Percentiles rank a stretch among this genome's conserved stretches.
Evolutionary conservation across 2,113 vertebrate genomes (phyloP).

Genomic region (Heloderma charlesbogerti): DNA sequence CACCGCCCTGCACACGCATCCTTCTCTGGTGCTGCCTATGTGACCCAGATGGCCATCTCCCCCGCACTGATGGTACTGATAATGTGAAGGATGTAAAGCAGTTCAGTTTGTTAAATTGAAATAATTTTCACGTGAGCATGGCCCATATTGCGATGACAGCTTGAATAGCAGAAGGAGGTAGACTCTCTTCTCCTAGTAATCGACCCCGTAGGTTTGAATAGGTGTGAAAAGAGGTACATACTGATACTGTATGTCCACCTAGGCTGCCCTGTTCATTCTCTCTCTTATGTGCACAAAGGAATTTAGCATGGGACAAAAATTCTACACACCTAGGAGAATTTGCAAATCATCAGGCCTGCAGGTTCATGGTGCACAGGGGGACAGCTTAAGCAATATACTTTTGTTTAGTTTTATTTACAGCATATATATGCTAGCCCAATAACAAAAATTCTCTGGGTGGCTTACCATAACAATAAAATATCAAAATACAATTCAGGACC

Average conservation of each 20-base stretch:
- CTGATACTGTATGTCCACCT: not conserved
- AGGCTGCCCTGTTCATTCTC: not conserved
- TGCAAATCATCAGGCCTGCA: not conserved
- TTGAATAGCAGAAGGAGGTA: not conserved
- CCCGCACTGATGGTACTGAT: not conserved
- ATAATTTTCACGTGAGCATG: not conserved
- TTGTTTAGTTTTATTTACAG: not conserved
- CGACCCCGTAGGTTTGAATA: not conserved
- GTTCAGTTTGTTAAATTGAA: constrained; percentile 7
- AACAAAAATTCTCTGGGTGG: not conserved
- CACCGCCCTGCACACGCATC: not conserved
- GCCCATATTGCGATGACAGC: not conserved
- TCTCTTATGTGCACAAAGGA: not conserved
- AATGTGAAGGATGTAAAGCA: not conserved
- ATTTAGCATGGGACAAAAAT: not conserved
- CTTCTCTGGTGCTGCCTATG: not conserved
- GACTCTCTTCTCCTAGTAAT: not conserved
- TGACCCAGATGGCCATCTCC: not conserved
- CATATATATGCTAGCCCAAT: not conserved
- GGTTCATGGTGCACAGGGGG: not conserved
- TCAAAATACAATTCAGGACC: not conserved
- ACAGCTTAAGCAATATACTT: not conserved
- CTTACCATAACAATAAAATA: not conserved
- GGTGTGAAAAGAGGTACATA: not conserved
- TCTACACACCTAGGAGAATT: not conserved